phyloP scores from a whole-genome alignment of 2,113 vertebrate genomes.

The Cavia porcellus region DNA sequence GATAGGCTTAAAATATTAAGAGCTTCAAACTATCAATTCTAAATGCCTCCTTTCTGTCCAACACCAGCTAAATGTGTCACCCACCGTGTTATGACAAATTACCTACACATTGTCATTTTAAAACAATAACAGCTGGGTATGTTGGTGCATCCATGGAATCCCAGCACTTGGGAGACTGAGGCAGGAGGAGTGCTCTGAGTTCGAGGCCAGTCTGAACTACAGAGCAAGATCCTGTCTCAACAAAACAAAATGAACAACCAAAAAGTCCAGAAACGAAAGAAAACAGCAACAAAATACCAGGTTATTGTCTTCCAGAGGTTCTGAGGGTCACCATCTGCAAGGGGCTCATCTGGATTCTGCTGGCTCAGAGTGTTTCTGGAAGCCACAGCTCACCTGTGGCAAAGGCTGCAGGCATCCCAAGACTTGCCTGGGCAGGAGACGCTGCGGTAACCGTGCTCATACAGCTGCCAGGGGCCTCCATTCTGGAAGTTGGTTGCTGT shows the following conservation, averaged over 20 bases:
- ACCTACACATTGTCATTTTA: neutral
- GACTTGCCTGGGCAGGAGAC: neutral
- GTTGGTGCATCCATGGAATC: neutral
- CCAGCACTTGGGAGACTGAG: neutral
- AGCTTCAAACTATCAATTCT: slow-evolving; percentile 11
- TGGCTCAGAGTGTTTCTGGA: neutral
- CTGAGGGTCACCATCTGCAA: neutral
- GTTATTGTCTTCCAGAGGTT: neutral
- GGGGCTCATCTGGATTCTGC: neutral
- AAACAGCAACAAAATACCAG: neutral
- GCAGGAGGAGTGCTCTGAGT: neutral
- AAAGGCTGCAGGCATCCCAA: neutral
- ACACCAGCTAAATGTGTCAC: slow-evolving; percentile 37
- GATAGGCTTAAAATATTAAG: slow-evolving; percentile 78
- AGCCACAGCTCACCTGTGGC: neutral
- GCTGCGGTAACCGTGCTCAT: neutral
- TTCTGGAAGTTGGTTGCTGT: neutral
- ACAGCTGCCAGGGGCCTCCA: neutral
- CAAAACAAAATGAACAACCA: neutral
- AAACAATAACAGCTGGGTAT: neutral
- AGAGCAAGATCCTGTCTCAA: neutral
- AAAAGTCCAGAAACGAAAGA: neutral
- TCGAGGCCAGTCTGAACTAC: neutral
- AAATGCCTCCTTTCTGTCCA: slow-evolving; percentile 82
- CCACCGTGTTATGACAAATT: neutral